Evolutionary conservation across 1,140 invertebrate species (phyloP).

Genomic region (Eurytemora carolleeae): DNA sequence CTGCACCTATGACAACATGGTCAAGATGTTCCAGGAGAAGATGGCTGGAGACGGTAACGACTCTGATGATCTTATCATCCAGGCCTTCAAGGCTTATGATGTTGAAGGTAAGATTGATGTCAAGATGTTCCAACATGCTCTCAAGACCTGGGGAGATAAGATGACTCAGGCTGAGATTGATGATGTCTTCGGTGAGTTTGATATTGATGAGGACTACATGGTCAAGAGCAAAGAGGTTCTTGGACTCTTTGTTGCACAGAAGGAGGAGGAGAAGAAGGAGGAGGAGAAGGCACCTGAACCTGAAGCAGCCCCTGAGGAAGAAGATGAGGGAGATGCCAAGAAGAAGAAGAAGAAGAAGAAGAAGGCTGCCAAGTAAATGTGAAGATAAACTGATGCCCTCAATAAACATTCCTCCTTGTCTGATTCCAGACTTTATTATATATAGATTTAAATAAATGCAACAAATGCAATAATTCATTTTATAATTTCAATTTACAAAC

Average conservation of each 20-base stretch:
- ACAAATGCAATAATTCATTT: too few relatives aligned
- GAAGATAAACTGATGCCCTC: too few relatives aligned
- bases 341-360: conserved; percentile 16
- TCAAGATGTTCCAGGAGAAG: conserved; percentile 48
- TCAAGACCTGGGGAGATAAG: conserved; percentile 91
- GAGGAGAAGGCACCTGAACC: conserved; percentile 31
- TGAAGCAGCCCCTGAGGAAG: neutral
- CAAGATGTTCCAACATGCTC: conserved; percentile 62
- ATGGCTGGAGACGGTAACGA: conserved; percentile 14
- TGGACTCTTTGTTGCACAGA: conserved; percentile 56
- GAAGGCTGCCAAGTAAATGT: conserved; percentile 14
- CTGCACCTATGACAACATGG: conserved; percentile 83
- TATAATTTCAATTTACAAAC: too few relatives aligned
- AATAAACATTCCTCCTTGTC: too few relatives aligned
- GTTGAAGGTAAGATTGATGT: conserved; percentile 12
- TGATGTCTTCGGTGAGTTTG: conserved; percentile 84
- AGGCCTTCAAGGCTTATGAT: conserved; percentile 15
- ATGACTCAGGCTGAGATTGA: conserved; percentile 78
- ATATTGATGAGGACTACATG: conserved; percentile 61
- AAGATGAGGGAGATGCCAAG: too few relatives aligned
- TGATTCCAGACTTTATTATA: too few relatives aligned
- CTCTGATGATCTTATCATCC: conserved; percentile 12
- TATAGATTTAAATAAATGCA: too few relatives aligned
- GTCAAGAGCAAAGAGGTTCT: conserved; percentile 78
- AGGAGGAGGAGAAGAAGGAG: conserved; percentile 34